Percentiles rank a stretch among this genome's conserved stretches.
Evolutionary conservation across 2,113 vertebrate species (phyloP).

Genomic region (Agelaius phoeniceus): DNA sequence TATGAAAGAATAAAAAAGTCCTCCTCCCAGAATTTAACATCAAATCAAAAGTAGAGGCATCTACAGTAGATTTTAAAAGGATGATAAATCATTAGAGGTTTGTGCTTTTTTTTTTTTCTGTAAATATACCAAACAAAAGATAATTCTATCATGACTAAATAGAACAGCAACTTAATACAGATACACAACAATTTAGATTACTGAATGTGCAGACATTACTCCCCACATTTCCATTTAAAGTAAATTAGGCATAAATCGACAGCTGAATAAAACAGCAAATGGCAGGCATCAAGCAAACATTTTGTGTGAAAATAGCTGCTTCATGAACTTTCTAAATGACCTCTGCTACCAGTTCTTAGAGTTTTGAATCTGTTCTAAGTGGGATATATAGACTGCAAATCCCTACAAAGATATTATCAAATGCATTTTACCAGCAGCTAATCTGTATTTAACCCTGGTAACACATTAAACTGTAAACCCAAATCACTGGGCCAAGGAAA

Average conservation of each 20-base stretch:
- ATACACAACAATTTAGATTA: background rate
- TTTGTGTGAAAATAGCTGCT: background rate
- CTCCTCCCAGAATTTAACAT: slow-evolving; percentile 13
- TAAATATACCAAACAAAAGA: background rate
- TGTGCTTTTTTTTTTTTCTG: background rate
- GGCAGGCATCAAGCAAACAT: background rate
- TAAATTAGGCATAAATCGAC: background rate
- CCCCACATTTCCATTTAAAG: background rate
- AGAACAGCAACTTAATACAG: background rate
- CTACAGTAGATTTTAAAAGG: background rate
- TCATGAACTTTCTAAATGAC: background rate
- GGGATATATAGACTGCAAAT: background rate
- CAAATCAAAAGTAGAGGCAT: background rate
- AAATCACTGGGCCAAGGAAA: background rate
- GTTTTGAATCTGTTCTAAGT: background rate
- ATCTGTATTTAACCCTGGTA: background rate
- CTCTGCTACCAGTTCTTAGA: background rate
- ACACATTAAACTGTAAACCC: background rate
- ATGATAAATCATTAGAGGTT: background rate
- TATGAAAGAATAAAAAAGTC: background rate
- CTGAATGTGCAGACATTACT: background rate
- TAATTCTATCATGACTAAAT: background rate
- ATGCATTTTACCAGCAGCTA: background rate
- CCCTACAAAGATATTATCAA: background rate
- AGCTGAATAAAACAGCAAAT: background rate